phyloP scores from a whole-genome alignment of 2,113 vertebrate species.

The Myiagra hebetior region DNA sequence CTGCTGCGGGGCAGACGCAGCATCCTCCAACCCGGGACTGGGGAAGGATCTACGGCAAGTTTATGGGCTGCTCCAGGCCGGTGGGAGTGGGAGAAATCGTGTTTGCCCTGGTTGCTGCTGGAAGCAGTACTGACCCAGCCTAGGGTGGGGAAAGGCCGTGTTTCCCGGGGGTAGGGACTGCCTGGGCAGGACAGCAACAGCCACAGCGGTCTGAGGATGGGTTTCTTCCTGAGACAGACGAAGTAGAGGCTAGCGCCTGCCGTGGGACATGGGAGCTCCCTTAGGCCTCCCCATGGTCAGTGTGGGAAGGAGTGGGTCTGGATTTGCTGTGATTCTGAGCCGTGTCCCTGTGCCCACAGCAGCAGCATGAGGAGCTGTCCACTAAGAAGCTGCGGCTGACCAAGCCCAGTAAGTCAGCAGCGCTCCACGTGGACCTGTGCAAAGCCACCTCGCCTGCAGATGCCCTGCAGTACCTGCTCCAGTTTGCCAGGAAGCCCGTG shows the following conservation, averaged over 20 bases:
- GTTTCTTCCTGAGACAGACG: accelerated
- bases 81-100: accelerated
- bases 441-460: slow-evolving; percentile 90
- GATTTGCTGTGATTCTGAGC: neutral
- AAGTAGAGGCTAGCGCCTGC: neutral
- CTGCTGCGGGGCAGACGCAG: accelerated
- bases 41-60: accelerated
- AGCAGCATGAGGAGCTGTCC: slow-evolving; percentile 85
- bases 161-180: accelerated
- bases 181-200: neutral
- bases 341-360: slow-evolving; percentile 31
- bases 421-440: slow-evolving; percentile 91
- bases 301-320: neutral
- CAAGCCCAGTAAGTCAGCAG: slow-evolving; percentile 95
- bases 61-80: neutral
- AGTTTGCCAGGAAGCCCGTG: slow-evolving; percentile 90
- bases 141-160: accelerated
- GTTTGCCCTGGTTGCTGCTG: neutral
- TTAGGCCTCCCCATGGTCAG: accelerated
- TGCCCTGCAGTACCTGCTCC: slow-evolving; percentile 91
- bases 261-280: accelerated
- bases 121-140: neutral
- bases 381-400: slow-evolving; percentile 90
- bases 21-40: accelerated
- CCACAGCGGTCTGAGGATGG: accelerated